These are phyloP conservation scores for Thalpophila matura DNA, from an alignment of 2,888 invertebrate species.

Conservation along the genomic window DNA sequence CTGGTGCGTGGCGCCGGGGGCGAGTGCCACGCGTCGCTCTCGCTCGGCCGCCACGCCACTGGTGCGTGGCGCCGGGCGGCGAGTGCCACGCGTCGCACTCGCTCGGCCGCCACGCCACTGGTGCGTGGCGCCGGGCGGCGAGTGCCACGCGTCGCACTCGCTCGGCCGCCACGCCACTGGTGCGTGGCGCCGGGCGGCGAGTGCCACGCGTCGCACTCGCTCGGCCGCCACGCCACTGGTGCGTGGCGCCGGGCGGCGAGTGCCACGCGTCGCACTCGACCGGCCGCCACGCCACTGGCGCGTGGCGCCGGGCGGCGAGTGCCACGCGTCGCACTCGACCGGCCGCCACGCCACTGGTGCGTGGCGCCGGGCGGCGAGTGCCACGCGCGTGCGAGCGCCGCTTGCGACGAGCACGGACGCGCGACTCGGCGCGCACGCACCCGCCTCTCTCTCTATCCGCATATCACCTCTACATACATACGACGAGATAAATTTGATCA, in stretches of 20 bases:
- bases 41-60: slow-evolving; percentile 86
- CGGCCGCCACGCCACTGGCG: slow-evolving; percentile 84
- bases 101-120: slow-evolving; percentile 34
- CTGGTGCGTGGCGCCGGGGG: slow-evolving; percentile 57
- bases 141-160: slow-evolving; percentile 21
- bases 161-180: slow-evolving; percentile 85
- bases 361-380: slow-evolving; percentile 55
- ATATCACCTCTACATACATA: slow-evolving; percentile 88
- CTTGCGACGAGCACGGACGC: slow-evolving; percentile 2
- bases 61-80: slow-evolving; percentile 70
- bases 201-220: slow-evolving; percentile 39
- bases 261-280: no score
- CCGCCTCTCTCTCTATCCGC: slow-evolving; percentile 84
- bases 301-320: slow-evolving; percentile 68
- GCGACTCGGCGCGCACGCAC: slow-evolving; percentile 63
- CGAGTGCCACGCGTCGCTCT: slow-evolving; percentile 22
- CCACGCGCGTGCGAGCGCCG: slow-evolving; percentile 1
- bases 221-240: slow-evolving; percentile 27
- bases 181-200: slow-evolving; percentile 69
- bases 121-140: slow-evolving; percentile 58
- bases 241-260: slow-evolving; percentile 58
- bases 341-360: slow-evolving; percentile 25
- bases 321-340: slow-evolving; percentile 37
- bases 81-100: slow-evolving; percentile 32
- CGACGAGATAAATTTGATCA: slow-evolving; percentile 85